Evolutionary conservation across 2,113 vertebrate species (phyloP), one percentile per base, ranked within the genome.

Genomic region (Pachycephala philippinensis): DNA sequence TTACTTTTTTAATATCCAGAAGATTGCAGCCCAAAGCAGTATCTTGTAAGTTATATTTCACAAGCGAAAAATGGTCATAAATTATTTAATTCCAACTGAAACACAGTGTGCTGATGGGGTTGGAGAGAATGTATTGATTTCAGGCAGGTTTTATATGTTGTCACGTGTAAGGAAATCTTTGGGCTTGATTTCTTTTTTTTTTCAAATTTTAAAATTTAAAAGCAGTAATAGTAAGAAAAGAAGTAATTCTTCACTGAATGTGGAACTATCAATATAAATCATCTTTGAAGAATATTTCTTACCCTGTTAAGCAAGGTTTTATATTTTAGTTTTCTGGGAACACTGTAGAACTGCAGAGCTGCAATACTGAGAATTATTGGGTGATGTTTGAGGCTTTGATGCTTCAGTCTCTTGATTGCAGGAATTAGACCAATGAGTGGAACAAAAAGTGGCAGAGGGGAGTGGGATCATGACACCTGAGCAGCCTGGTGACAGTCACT

Each of bases 51-150:
- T 87, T 78, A 26, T 42, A 86, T 90, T 87, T 87, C 78, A 54
- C 5, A 39, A 76, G 49, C 1, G 2, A 91, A 64, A 88, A 69
- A 52, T 45, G 39, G 4, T 44, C 54, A 80, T 96, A 87, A 66
- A 92, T 89, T 66, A 93, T 93, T 93, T 92, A 57, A 71, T 89
- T 92, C 35, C 35, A 74, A 54, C 78, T 94, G 45, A 91, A 93
- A 60, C 71, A 63, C 18, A 37, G 26, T 74, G 64, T 76, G 33
- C 40, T 82, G 49, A 42, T 89, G 71, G 53, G 37, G 40, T 44
- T 88, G 59, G 54, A 80, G 28, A 39, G 20, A 84, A 40, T 40
- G 11, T 33, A 65, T 74, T 80, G 76, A 78, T 89, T 92, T 90
- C 23, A 56, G 68, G 20, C 1, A 15, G 1, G 1, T 77, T 79